Evolutionary conservation across 2,797 vertebrate genomes (phyloP).

Genomic region (Tragelaphus eurycerus): DNA sequence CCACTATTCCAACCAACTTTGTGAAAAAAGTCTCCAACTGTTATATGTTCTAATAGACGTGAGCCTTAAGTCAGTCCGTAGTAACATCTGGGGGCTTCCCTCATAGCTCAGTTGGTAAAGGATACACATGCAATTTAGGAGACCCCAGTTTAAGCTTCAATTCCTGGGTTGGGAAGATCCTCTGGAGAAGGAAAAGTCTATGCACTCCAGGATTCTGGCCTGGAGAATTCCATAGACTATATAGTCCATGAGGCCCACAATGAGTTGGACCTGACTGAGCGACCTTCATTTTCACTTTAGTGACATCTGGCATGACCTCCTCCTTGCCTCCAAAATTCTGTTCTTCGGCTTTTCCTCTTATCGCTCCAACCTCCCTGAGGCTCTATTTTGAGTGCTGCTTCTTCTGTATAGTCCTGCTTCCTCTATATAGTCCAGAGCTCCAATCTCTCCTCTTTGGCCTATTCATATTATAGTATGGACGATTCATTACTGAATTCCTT

Average conservation of each 20-base stretch:
- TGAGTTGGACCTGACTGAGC: fast-evolving
- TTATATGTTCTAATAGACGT: background rate
- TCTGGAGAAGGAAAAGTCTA: background rate
- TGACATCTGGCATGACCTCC: background rate
- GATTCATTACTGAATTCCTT: background rate
- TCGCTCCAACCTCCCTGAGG: background rate
- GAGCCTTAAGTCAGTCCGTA: background rate
- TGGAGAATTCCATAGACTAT: background rate
- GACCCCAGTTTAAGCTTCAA: background rate
- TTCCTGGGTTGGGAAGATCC: background rate
- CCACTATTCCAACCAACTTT: background rate
- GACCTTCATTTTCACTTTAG: background rate
- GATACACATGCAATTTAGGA: background rate
- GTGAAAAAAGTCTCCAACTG: background rate
- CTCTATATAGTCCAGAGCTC: background rate
- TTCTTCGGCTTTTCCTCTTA: background rate
- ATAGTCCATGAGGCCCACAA: background rate
- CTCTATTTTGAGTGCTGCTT: background rate
- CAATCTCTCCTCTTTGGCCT: background rate
- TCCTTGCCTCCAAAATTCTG: background rate
- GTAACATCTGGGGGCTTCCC: background rate
- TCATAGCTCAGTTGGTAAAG: background rate
- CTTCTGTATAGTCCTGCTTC: background rate
- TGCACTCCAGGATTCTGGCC: background rate
- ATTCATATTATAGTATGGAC: background rate